phyloP scores from a whole-genome alignment of 2,888 invertebrate species.

The Scaptomyza reducta region DNA sequence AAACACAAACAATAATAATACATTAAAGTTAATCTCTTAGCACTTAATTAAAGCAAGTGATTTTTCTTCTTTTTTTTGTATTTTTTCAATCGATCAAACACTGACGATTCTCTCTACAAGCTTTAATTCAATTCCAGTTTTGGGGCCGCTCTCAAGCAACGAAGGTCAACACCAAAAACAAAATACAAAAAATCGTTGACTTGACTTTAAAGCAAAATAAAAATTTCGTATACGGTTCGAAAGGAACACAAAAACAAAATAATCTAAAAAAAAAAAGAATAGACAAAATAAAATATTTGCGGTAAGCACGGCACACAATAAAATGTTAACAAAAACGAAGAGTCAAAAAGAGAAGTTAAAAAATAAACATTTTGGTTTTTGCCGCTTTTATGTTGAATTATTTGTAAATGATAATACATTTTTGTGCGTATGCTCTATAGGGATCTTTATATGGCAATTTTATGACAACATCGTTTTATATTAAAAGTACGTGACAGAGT shows the following conservation, averaged over 20 bases:
- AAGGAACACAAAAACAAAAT: constrained; percentile 17
- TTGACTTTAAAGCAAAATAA: constrained; percentile 30
- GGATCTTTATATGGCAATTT: constrained; percentile 40
- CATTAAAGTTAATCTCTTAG: constrained; percentile 18
- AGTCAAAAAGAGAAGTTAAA: constrained; percentile 2
- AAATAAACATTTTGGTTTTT: background rate
- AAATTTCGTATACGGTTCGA: constrained; percentile 12
- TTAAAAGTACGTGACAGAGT: background rate
- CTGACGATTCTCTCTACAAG: constrained; percentile 21
- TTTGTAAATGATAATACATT: constrained; percentile 9
- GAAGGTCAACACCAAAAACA: constrained; percentile 59
- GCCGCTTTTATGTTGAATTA: constrained; percentile 5
- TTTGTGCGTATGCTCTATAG: constrained; percentile 1
- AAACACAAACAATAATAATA: constrained; percentile 7
- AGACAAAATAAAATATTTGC: constrained; percentile 39
- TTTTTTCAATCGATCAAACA: constrained; percentile 17
- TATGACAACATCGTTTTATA: constrained; percentile 55
- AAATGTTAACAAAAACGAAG: constrained; percentile 20
- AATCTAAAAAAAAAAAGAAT: constrained; percentile 13
- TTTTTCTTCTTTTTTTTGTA: background rate
- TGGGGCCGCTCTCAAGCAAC: constrained; percentile 20
- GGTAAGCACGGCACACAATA: constrained; percentile 18
- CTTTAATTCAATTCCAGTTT: constrained; percentile 64
- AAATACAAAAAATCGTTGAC: constrained; percentile 34
- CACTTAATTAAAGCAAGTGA: background rate